Base-by-base conservation (phyloP, 2,888 invertebrate species). In the Exephanes ischioxanthus region DNA sequence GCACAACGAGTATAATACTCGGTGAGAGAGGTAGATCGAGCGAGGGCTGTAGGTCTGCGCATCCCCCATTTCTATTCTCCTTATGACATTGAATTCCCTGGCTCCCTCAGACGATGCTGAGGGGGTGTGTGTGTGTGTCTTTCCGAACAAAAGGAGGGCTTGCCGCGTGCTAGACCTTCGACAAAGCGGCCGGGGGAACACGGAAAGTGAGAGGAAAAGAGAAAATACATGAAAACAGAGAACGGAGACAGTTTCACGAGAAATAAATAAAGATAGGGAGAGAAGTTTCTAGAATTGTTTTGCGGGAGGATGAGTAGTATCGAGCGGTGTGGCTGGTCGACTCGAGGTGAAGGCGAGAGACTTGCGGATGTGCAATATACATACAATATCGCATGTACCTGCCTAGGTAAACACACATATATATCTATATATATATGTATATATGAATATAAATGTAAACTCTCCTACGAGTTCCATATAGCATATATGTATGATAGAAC, bases 61-160 rank as follows among this genome's bases (percentile, higher is more conserved):
- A 75, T 63, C 75, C 63, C 70, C 63, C 66, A 22, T 37, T 73
- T 68, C n/a, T 58, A 78, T 83, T 78, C 78, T 78, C 73, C 72
- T 84, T 45, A 53, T 80, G 84, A 84, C 84, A 84, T 84, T 84
- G 84, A 84, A 84, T 80, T 76, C 70, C 37, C 71, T 55, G 66
- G 55, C 33, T 75, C 70, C 71, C 55, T 66, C 55, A 16, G 80
- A 78, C 48, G 68, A 45, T 70, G 75, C 73, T 51, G 55, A 63
- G 76, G 51, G 80, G 2, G 53, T 33, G 45, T 67, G 58, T 33
- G 51, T 53, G 76, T 51, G 63, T 30, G 63, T 63, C 16, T 63
- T 63, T 30, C 6, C 58, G 71, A 71, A 84, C 84, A 77, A 80
- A 84, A 72, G 72, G 67, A 75, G 80, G 70, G 76, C 53, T 19